These are phyloP conservation scores for Ennomos fuscantarius DNA, from an alignment of 2,888 invertebrate genomes.

Conservation along the genomic window DNA sequence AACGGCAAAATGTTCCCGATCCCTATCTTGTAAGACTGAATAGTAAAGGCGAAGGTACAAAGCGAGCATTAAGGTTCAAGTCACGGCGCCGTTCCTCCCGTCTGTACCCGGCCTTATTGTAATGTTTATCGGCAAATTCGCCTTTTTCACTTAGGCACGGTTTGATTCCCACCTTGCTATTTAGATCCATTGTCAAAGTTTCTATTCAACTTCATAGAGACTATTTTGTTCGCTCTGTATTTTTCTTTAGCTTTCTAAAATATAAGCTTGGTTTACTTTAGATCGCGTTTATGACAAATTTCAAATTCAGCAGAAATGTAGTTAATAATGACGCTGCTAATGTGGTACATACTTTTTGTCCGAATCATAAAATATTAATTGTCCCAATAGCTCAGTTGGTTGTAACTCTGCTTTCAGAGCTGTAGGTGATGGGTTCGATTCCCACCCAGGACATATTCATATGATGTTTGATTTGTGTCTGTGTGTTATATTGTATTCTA, in stretches of 20 bases:
- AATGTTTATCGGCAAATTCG: conserved; percentile 18
- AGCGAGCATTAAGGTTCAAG: conserved; percentile 23
- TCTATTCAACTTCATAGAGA: conserved; percentile 8
- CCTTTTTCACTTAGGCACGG: conserved; percentile 20
- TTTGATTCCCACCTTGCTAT: conserved; percentile 12
- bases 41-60: conserved; percentile 17
- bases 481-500: too few relatives aligned
- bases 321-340: too few relatives aligned
- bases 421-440: too few relatives aligned
- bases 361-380: too few relatives aligned
- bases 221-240: conserved; percentile 1
- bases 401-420: too few relatives aligned
- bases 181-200: conserved; percentile 11
- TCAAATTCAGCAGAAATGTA: too few relatives aligned
- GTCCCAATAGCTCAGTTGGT: too few relatives aligned
- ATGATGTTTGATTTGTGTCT: too few relatives aligned
- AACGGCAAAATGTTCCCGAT: conserved; percentile 9
- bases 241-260: not conserved
- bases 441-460: too few relatives aligned
- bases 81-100: conserved; percentile 19
- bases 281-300: not conserved
- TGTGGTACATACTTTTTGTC: too few relatives aligned
- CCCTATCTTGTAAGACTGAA: conserved; percentile 15
- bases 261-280: not conserved
- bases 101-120: conserved; percentile 20